Evolutionary conservation across 2,888 invertebrate species (phyloP).

Genomic region (Buathra laborator): DNA sequence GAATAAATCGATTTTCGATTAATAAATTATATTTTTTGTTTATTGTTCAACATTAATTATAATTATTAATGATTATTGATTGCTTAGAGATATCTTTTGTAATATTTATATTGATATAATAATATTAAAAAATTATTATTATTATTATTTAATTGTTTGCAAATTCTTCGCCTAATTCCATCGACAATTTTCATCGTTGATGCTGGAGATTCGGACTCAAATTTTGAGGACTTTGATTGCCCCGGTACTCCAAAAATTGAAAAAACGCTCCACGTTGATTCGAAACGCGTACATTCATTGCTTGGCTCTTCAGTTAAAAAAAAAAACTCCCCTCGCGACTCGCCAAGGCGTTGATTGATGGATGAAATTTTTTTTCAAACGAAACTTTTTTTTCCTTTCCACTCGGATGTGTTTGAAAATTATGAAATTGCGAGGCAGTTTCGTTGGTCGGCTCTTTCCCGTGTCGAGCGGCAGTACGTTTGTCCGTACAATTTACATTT

Average conservation of each 20-base stretch:
- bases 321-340: background rate
- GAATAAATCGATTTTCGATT: background rate
- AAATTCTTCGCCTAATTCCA: no score
- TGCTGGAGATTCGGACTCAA: no score
- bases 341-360: conserved; percentile 63
- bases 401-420: conserved; percentile 45
- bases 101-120: background rate
- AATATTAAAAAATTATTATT: no score
- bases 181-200: no score
- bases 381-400: conserved; percentile 43
- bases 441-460: background rate
- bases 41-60: background rate
- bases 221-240: no score
- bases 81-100: background rate
- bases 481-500: background rate
- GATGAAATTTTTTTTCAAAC: conserved; percentile 52
- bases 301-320: no score
- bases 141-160: no score
- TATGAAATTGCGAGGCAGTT: conserved; percentile 28
- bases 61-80: background rate
- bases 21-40: background rate
- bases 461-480: conserved; percentile 19
- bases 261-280: no score
- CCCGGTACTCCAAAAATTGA: no score
- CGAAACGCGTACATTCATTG: no score